Evolutionary conservation across 64 coral and sea anemone species (phyloP), one percentile per base, ranked within the genome.

Genomic region (Pocillopora verrucosa): DNA sequence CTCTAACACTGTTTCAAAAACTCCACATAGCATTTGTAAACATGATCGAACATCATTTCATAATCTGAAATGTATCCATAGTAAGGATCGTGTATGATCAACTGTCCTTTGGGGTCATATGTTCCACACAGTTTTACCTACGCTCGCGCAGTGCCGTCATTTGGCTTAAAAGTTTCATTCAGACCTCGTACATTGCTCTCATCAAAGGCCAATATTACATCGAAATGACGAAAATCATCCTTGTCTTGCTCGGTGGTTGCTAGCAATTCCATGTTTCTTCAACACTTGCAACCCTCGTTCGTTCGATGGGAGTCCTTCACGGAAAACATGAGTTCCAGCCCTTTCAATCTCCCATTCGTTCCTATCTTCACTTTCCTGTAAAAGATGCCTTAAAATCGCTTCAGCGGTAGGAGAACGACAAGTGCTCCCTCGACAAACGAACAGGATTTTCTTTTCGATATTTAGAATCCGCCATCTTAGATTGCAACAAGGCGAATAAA

Each of bases 381-480:
- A 14, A 72, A 98, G 76, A 72, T 90, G 78, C 59, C 86, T 94
- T 26, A 98, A 87, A 35, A 98, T 91, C 36, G 89, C 92, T 84
- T 98, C 90, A 16, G 96, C 88, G 15, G 90, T 92, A 10, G 96
- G 96, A 1, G 96, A 98, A 79, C 96, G 96, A 72, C 96, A 98
- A n/a, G 94, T 98, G 72, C 94, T 98, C 17, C 96, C 96, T 9
- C 94, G 75, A 62, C 96, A 98, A 17, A 98, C 90, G 77, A 98
- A 98, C 56, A 98, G 72, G 59, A 98, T 88, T 72, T 90, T n/a
- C 83, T 72, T 90, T 92, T 63, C 82, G 86, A 14, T 0, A 25
- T 64, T 22, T 51, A 7, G 3, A 37, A 10, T 85, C 77, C 75
- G 96, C 89, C 96, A 94, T 98, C 16, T 92, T 94, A 51, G 4